Conservation (phyloP, 2,113 vertebrate species). For the Cygnus atratus region DNA sequence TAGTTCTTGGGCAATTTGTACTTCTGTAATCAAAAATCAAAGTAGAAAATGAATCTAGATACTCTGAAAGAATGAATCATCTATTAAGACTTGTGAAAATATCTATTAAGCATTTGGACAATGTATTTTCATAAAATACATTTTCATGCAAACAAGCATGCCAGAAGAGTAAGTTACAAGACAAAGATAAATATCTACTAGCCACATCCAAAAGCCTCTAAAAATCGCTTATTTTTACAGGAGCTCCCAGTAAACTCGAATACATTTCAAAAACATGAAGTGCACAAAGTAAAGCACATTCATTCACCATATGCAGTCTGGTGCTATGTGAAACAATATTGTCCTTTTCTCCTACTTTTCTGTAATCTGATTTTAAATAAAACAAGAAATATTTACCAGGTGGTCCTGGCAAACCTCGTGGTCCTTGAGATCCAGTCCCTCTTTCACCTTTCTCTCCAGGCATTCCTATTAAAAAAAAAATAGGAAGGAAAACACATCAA, state of each 20-base stretch:
- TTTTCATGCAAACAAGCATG: not conserved
- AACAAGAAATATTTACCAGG: constrained; percentile 80
- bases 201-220: not conserved
- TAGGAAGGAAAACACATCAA: not conserved
- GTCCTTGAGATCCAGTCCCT: constrained; percentile 88
- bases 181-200: not conserved
- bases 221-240: not conserved
- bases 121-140: not conserved
- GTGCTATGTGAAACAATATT: not conserved
- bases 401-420: constrained; percentile 85
- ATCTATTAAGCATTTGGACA: not conserved
- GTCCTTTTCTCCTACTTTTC: not conserved
- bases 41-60: not conserved
- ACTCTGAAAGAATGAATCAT: not conserved
- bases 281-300: not conserved
- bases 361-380: not conserved
- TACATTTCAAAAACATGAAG: not conserved
- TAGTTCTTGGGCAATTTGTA: not conserved
- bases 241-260: not conserved
- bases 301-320: not conserved
- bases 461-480: constrained; percentile 75
- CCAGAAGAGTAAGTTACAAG: not conserved
- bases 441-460: constrained; percentile 94
- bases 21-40: not conserved
- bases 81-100: not conserved